These are phyloP conservation scores for Cephalopterus ornatus DNA, from an alignment of 2,113 vertebrate species.

Conservation along the genomic window DNA sequence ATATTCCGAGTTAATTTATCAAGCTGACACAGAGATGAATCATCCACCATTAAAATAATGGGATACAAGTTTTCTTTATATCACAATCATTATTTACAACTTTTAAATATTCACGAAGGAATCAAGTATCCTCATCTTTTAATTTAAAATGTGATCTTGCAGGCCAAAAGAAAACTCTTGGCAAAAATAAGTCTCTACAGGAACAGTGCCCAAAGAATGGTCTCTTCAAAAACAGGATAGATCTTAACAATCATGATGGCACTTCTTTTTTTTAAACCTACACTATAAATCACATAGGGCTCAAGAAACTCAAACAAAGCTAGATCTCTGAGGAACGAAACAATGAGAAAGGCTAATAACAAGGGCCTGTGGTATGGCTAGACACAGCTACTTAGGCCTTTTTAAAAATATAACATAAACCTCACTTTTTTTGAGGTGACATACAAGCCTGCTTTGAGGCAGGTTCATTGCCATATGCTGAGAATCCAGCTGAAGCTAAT, in stretches of 20 bases:
- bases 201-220: constrained; percentile 43
- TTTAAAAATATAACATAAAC: not conserved
- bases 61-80: constrained; percentile 34
- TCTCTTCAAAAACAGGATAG: constrained; percentile 55
- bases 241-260: not conserved
- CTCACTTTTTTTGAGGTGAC: not conserved
- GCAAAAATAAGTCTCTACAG: constrained; percentile 55
- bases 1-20: constrained; percentile 44
- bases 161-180: constrained; percentile 39
- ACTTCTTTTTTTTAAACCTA: not conserved
- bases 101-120: not conserved
- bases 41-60: constrained; percentile 13
- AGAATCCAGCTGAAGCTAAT: not conserved
- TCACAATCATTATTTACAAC: constrained; percentile 46
- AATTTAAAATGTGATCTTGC: constrained; percentile 19
- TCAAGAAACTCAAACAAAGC: not conserved
- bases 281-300: not conserved
- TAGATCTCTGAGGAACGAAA: not conserved
- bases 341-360: not conserved
- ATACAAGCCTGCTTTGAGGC: not conserved
- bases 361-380: not conserved
- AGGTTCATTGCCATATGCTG: not conserved
- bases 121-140: constrained; percentile 17
- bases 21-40: constrained; percentile 40
- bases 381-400: not conserved